phyloP scores from a whole-genome alignment of 2,797 vertebrate genomes.

The Vultur gryphus region DNA sequence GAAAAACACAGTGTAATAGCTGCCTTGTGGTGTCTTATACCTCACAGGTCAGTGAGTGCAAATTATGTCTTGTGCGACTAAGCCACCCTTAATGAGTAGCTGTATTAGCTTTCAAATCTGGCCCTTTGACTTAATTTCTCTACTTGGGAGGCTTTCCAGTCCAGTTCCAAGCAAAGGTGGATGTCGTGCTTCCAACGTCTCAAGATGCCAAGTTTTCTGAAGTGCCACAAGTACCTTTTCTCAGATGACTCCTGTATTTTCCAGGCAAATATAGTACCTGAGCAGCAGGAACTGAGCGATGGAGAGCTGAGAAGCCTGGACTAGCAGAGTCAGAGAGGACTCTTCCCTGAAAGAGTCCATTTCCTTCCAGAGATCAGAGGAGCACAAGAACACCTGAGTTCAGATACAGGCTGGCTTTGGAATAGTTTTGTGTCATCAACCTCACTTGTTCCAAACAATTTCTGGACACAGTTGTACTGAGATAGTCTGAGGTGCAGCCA shows the following conservation, averaged over 20 bases:
- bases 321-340: neutral
- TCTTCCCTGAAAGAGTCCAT: neutral
- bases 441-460: neutral
- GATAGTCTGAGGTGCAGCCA: neutral
- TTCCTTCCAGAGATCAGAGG: neutral
- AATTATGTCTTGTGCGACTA: neutral
- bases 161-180: neutral
- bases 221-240: neutral
- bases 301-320: neutral
- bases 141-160: neutral
- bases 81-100: neutral
- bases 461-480: neutral
- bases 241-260: neutral
- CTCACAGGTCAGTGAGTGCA: neutral
- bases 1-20: neutral
- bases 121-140: neutral
- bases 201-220: neutral
- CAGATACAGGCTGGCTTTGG: neutral
- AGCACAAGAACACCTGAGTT: neutral
- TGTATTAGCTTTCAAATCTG: neutral
- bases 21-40: neutral
- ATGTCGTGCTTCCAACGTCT: rapidly evolving
- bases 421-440: neutral
- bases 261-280: neutral
- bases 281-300: neutral